Percentiles rank a stretch among this genome's conserved stretches.
Conservation (phyloP, 2,888 invertebrate genomes). For the Cepaea hortensis region DNA sequence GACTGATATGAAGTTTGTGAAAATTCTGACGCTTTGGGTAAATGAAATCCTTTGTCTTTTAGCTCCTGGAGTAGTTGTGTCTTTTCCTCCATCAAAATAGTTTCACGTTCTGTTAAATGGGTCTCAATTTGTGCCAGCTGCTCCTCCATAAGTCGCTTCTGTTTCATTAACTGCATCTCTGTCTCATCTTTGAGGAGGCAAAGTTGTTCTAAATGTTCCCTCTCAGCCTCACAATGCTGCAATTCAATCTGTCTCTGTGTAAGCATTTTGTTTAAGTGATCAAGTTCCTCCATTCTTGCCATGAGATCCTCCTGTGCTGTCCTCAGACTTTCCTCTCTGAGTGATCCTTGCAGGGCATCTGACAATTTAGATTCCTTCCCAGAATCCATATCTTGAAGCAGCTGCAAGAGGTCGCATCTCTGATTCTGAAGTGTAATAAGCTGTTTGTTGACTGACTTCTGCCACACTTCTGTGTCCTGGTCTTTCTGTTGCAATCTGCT, state of each 20-base stretch:
- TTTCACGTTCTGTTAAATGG: constrained; percentile 65
- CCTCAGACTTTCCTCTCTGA: constrained; percentile 63
- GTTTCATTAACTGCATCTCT: constrained; percentile 67
- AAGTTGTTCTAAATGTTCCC: constrained; percentile 67
- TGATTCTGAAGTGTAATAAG: constrained; percentile 66
- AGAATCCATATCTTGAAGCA: constrained; percentile 58
- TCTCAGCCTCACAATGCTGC: constrained; percentile 61
- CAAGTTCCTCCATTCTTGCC: constrained; percentile 63
- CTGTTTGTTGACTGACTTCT: constrained; percentile 64
- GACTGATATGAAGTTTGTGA: background rate
- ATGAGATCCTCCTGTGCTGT: constrained; percentile 64
- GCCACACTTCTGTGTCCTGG: constrained; percentile 55
- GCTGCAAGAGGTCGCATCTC: constrained; percentile 64
- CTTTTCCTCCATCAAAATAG: constrained; percentile 64
- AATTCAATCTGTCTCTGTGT: constrained; percentile 60
- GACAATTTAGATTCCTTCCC: constrained; percentile 56
- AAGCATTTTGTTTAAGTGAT: constrained; percentile 62
- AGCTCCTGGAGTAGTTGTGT: constrained; percentile 61
- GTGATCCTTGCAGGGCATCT: constrained; percentile 58
- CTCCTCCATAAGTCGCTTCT: constrained; percentile 67
- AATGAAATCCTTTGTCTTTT: constrained; percentile 34
- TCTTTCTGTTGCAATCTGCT: constrained; percentile 56
- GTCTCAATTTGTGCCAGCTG: constrained; percentile 67
- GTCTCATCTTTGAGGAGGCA: constrained; percentile 66
- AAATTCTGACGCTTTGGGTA: background rate